Percentiles rank a stretch among this genome's conserved stretches.
phyloP scores from a whole-genome alignment of 2,113 vertebrate genomes.

The Genyomyrus donnyi region DNA sequence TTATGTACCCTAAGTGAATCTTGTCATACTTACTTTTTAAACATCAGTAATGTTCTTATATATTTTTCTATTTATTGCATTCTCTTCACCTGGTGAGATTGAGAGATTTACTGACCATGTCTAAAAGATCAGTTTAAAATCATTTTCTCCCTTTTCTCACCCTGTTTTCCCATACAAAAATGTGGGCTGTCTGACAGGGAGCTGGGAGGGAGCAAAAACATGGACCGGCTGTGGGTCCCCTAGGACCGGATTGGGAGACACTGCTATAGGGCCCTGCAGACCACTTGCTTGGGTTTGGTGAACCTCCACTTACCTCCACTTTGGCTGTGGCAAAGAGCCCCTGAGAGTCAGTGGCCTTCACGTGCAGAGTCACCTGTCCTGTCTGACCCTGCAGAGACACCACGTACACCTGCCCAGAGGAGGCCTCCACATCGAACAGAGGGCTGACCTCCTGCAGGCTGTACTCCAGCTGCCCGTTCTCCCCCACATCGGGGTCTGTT shows the following conservation, averaged over 20 bases:
- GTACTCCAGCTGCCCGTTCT: constrained; percentile 50
- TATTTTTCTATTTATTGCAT: background rate
- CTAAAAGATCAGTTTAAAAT: background rate
- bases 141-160: background rate
- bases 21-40: background rate
- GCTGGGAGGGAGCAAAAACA: background rate
- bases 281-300: background rate
- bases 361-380: constrained; percentile 28
- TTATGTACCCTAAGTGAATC: background rate
- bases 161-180: background rate
- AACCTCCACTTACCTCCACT: constrained; percentile 48
- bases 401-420: constrained; percentile 59
- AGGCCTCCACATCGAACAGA: constrained; percentile 50
- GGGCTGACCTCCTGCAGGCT: constrained; percentile 34
- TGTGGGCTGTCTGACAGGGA: background rate
- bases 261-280: background rate
- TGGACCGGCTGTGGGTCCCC: background rate
- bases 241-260: background rate
- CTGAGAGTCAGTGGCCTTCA: constrained; percentile 53
- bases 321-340: constrained; percentile 38
- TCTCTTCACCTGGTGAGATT: background rate
- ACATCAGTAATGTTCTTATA: background rate
- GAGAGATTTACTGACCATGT: background rate
- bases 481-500: constrained; percentile 54
- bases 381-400: constrained; percentile 42